Conservation (phyloP, 2,113 vertebrate species). For the Leptodactylus fuscus region DNA sequence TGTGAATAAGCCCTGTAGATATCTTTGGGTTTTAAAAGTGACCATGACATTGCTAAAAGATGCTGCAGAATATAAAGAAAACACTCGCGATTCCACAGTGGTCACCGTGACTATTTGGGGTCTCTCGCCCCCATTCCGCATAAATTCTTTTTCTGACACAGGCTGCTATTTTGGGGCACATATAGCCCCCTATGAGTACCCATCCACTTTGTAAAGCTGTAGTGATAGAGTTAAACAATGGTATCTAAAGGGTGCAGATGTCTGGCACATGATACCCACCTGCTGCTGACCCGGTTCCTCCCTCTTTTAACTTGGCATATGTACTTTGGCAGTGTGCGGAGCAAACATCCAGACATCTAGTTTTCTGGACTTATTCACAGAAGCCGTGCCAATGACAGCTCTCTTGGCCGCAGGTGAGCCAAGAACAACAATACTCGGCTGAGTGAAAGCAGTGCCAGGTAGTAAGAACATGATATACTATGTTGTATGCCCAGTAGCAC, state of each 20-base stretch:
- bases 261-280: not conserved
- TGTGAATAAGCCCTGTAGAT: no score
- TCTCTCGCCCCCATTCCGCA: no score
- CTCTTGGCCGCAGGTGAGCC: not conserved
- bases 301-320: constrained; percentile 16
- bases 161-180: no score
- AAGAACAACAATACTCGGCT: constrained; percentile 31
- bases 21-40: no score
- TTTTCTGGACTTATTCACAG: constrained; percentile 21
- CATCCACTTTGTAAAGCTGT: no score
- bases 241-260: not conserved
- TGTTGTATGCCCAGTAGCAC: not conserved
- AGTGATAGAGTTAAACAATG: not conserved
- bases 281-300: not conserved
- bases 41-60: no score
- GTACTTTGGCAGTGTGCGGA: constrained; percentile 9
- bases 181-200: no score
- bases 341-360: constrained; percentile 14
- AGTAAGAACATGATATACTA: constrained; percentile 14
- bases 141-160: no score
- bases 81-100: no score
- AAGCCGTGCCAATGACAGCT: constrained; percentile 12
- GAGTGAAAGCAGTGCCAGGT: constrained; percentile 8
- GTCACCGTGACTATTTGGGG: no score
- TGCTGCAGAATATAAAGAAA: no score